phyloP scores from a whole-genome alignment of 2,888 invertebrate species.

The Mesodorylaimus sp. region DNA sequence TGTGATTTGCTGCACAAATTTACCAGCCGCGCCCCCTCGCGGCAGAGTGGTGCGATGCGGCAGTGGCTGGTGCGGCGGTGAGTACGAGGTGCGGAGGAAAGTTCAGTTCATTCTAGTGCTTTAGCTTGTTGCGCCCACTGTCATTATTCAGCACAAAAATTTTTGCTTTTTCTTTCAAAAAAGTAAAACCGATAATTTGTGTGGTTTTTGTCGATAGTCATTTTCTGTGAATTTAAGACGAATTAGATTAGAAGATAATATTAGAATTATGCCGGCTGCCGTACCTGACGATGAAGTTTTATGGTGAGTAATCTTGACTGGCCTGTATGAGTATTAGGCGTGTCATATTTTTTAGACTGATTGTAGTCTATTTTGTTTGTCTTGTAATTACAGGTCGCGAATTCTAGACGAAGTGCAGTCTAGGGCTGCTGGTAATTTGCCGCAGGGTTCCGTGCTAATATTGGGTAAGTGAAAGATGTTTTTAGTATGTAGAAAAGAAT shows the following conservation, averaged over 20 bases:
- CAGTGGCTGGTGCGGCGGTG: too few species aligned
- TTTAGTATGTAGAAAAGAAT: too few species aligned
- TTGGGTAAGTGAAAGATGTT: constrained; percentile 9
- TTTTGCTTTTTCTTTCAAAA: not conserved
- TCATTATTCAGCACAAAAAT: not conserved
- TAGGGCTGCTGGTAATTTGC: constrained; percentile 10
- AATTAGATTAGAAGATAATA: not conserved
- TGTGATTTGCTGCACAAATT: too few species aligned
- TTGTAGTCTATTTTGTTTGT: not conserved
- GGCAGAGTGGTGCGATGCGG: too few species aligned
- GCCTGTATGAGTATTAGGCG: not conserved
- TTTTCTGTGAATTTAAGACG: not conserved
- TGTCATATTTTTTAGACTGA: too few species aligned
- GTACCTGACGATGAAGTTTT: not conserved
- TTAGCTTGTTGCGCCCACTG: too few species aligned
- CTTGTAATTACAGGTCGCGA: constrained; percentile 7
- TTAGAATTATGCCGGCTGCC: not conserved
- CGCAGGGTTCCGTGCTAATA: constrained; percentile 6
- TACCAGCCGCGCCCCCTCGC: too few species aligned
- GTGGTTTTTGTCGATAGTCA: not conserved
- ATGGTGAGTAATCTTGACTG: not conserved
- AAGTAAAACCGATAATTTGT: not conserved
- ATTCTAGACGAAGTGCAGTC: constrained; percentile 13
- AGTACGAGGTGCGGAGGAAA: too few species aligned
- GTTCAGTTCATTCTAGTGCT: too few species aligned